phyloP scores from a whole-genome alignment of 30 jellyfish, hydroid and myxozoan species.

The Aurelia sp. region DNA sequence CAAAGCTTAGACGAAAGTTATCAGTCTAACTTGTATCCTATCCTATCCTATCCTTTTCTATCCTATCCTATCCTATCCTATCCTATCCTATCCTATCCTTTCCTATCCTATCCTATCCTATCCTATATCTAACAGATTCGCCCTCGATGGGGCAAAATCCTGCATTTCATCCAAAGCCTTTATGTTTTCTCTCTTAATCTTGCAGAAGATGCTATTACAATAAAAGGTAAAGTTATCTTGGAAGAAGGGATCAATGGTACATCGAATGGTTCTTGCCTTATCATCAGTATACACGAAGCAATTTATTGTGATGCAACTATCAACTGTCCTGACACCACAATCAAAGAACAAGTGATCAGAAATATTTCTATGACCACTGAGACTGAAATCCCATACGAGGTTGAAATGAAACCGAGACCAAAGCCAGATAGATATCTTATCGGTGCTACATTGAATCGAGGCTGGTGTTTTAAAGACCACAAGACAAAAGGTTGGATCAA shows the following conservation, averaged over 20 bases:
- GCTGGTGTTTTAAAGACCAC: slow-evolving; percentile 38
- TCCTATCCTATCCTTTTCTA: no score
- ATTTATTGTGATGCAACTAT: slow-evolving; percentile 7
- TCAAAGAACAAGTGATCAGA: slow-evolving; percentile 15
- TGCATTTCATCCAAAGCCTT: not conserved
- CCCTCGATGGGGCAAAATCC: not conserved
- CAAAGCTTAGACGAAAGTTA: no score
- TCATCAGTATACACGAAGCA: slow-evolving; percentile 17
- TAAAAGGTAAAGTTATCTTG: slow-evolving; percentile 9
- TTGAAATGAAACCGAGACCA: no score
- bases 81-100: no score
- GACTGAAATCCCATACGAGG: slow-evolving; percentile 5
- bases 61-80: no score
- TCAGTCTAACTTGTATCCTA: no score
- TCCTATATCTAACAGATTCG: not conserved
- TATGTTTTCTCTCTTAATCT: not conserved
- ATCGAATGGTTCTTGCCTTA: slow-evolving; percentile 15
- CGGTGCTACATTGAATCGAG: no score
- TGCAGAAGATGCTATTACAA: not conserved
- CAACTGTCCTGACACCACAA: slow-evolving; percentile 30
- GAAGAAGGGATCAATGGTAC: not conserved
- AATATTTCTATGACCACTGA: not conserved
- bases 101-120: no score
- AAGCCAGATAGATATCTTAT: no score
- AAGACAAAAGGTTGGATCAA: slow-evolving; percentile 18